Percentiles rank a stretch among this genome's conserved stretches.
phyloP scores from a whole-genome alignment of 2,797 vertebrate genomes.

The Leucoraja ocellata region DNA sequence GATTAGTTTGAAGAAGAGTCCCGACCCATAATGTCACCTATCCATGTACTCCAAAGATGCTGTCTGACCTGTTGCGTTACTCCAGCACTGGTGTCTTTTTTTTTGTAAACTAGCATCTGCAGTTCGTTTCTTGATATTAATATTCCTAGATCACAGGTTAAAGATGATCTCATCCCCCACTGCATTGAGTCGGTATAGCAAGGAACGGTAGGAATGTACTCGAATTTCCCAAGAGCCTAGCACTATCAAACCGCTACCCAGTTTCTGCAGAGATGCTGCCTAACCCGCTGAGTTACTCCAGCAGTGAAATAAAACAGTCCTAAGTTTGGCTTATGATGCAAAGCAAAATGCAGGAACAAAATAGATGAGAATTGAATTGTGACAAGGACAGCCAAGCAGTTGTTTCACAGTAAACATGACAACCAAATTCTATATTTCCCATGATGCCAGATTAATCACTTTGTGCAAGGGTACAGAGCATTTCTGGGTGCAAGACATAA shows the following conservation, averaged over 20 bases:
- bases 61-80: no score
- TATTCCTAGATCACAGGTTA: neutral
- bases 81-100: no score
- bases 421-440: neutral
- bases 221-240: neutral
- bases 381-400: neutral
- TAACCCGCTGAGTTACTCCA: no score
- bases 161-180: neutral
- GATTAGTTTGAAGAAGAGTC: no score
- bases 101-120: no score
- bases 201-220: neutral
- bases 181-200: neutral
- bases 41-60: no score
- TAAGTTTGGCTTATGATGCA: neutral
- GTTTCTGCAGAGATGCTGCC: neutral
- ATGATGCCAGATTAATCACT: neutral
- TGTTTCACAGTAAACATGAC: neutral
- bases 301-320: neutral
- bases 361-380: neutral
- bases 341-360: neutral
- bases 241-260: neutral
- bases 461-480: neutral
- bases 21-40: no score
- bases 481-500: neutral
- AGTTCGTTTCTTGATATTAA: neutral